A percentile compares a stretch with the other conserved stretches of the same genome.
phyloP scores from a whole-genome alignment of 2,888 invertebrate genomes.

The Hydropsyche betteni region DNA sequence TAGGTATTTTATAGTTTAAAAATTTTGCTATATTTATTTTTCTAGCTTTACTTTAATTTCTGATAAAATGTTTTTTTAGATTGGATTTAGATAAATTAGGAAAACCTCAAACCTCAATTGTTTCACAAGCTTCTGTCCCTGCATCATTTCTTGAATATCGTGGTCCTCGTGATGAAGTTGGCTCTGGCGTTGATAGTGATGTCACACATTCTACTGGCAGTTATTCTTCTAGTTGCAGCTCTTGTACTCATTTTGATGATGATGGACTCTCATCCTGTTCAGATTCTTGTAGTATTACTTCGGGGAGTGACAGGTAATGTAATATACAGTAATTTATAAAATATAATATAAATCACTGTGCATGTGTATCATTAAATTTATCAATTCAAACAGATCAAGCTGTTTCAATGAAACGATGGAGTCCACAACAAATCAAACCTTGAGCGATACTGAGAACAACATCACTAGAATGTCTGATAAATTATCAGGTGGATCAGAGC shows the following conservation, averaged over 20 bases:
- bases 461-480: slow-evolving; percentile 47
- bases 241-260: slow-evolving; percentile 65
- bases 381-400: slow-evolving; percentile 57
- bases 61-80: slow-evolving; percentile 19
- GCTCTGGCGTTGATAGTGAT: slow-evolving; percentile 61
- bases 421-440: slow-evolving; percentile 59
- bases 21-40: too few species aligned
- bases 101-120: slow-evolving; percentile 13
- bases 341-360: background rate
- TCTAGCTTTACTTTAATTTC: too few species aligned
- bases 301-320: slow-evolving; percentile 58
- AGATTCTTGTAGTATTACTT: slow-evolving; percentile 56
- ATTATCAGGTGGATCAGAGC: slow-evolving; percentile 20
- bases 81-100: slow-evolving; percentile 35
- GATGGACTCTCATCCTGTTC: slow-evolving; percentile 55
- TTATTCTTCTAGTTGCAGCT: slow-evolving; percentile 56
- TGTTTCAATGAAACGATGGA: slow-evolving; percentile 62
- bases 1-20: slow-evolving; percentile 55
- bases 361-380: background rate
- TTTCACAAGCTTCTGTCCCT: slow-evolving; percentile 56
- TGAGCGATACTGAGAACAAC: slow-evolving; percentile 55
- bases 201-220: slow-evolving; percentile 60
- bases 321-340: background rate
- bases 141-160: slow-evolving; percentile 66
- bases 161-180: slow-evolving; percentile 64